These are phyloP conservation scores for Brachionus paranguensis DNA, from an alignment of 1,140 invertebrate genomes.

Conservation along the genomic window DNA sequence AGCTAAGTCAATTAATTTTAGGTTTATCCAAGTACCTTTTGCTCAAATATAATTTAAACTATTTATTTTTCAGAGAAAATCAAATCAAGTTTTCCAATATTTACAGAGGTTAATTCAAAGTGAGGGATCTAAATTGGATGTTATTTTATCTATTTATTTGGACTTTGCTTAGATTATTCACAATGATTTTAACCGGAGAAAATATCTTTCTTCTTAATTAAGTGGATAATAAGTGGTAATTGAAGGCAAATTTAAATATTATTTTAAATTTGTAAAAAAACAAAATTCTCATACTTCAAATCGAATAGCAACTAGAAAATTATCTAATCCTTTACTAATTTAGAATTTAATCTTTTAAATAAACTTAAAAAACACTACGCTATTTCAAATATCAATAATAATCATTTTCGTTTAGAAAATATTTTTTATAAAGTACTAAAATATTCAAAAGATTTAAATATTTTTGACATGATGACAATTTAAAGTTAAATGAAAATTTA, in stretches of 20 bases:
- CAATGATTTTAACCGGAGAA: background rate
- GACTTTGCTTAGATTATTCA: background rate
- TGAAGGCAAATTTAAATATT: background rate
- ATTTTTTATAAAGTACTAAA: background rate
- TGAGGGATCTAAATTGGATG: background rate
- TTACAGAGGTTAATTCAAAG: background rate
- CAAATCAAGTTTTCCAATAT: background rate
- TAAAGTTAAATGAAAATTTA: background rate
- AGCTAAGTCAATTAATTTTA: background rate
- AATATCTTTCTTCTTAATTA: background rate
- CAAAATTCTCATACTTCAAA: background rate
- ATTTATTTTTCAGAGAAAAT: background rate
- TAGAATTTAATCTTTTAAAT: conserved; percentile 4
- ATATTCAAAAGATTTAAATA: background rate
- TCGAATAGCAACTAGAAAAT: background rate
- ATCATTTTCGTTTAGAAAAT: background rate
- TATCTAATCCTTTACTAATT: conserved; percentile 10
- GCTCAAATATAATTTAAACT: background rate
- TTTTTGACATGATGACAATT: background rate
- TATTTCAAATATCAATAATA: background rate
- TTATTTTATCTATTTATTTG: background rate
- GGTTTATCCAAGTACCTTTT: background rate
- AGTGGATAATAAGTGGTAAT: conserved; percentile 20
- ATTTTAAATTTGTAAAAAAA: background rate
- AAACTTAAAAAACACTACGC: background rate